Conservation (phyloP, 64 coral and sea anemone genomes). For the Acropora yongei region DNA sequence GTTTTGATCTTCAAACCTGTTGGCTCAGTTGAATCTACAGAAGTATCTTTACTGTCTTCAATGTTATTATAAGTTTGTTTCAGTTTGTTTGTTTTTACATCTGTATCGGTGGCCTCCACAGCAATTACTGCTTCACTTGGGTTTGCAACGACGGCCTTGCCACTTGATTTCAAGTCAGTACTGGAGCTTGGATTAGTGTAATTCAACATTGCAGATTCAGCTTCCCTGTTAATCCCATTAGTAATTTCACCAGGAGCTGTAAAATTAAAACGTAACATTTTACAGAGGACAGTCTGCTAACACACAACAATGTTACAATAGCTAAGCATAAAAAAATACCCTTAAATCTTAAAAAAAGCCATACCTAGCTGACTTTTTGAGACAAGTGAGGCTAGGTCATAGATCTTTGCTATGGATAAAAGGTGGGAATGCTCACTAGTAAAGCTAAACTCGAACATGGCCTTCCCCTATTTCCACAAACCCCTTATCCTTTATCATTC, state of each 20-base stretch:
- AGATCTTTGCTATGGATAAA: too few relatives aligned
- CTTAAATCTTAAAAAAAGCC: too few relatives aligned
- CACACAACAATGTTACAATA: too few relatives aligned
- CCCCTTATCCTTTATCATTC: too few relatives aligned
- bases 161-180: background rate
- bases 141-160: background rate
- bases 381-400: too few relatives aligned
- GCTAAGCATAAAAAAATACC: too few relatives aligned
- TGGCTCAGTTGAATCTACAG: background rate
- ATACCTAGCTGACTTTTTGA: too few relatives aligned
- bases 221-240: background rate
- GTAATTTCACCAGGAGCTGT: background rate
- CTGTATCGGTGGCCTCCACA: background rate
- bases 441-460: too few relatives aligned
- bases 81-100: background rate
- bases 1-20: conserved; percentile 20
- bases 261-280: background rate
- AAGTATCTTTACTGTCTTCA: background rate
- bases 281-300: too few relatives aligned
- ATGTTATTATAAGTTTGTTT: conserved; percentile 17
- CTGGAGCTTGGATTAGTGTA: background rate
- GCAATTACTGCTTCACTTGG: background rate
- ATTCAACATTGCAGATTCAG: background rate
- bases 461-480: too few relatives aligned
- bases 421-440: too few relatives aligned